Base-by-base conservation (phyloP, 2,888 invertebrate species). In the Chymomyza procnemis region DNA sequence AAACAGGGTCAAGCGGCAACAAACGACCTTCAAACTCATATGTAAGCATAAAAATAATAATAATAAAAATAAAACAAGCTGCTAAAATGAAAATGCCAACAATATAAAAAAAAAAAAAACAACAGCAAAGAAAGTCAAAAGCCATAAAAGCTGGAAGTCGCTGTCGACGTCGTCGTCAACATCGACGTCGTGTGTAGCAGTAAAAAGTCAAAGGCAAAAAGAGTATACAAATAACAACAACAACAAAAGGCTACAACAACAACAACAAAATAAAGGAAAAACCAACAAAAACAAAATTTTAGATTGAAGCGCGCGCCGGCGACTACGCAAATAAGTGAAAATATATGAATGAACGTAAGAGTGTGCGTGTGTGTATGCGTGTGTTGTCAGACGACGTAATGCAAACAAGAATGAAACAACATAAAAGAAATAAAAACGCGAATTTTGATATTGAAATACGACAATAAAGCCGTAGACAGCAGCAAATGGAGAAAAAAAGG, bases 21-120 rank as follows among this genome's bases (percentile, higher is more conserved):
- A 71, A 73, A 73, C 86, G 82, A 85, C 88, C 87, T 87, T 82
- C 87, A 75, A 66, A 82, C 73, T 21, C 54, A 54, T 8, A 54
- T 19, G 54, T 21, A 21, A 54, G 21, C 18, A 54, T 21, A 54
- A n/a, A n/a, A 52, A 54, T 14, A 21, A 14, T 21, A 54, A 54
- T 21, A 54, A 18, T 18, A 16, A 18, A 19, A 50, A 50, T 50
- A 50, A 50, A 50, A n/a, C 19, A 50, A 19, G 14, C 19, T 18
- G 19, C 8, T 19, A 50, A 50, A 50, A 50, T 18, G 19, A 50
- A 50, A 50, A 50, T 18, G 6, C 16, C 16, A 50, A 50, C 18
- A 50, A 50, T n/a, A 50, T 16, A 4, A 50, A 48, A 4, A 48
- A 14, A 3, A n/a, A 48, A 18, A 48, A 18, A 47, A 47, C 3